Conservation (phyloP, 2,797 vertebrate species). For the Pyrocephalus nanus region DNA sequence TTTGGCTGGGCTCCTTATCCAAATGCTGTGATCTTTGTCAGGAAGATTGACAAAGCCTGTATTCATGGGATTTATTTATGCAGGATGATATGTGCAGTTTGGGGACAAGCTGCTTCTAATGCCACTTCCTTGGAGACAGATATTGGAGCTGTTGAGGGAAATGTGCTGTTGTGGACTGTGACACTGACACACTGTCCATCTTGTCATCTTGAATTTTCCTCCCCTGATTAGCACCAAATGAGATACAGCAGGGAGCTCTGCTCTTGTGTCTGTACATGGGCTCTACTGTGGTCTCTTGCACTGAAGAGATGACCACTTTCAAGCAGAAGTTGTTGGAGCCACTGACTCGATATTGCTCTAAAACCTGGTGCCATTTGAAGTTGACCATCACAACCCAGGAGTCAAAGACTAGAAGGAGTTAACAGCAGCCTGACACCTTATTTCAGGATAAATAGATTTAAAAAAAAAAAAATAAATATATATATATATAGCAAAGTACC, state of each 20-base stretch:
- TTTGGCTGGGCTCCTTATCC: conserved; percentile 30
- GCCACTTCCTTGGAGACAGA: not conserved
- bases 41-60: conserved; percentile 19
- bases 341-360: not conserved
- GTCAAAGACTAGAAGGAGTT: not conserved
- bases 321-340: not conserved
- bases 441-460: not conserved
- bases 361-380: not conserved
- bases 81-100: not conserved
- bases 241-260: not conserved
- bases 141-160: conserved; percentile 29
- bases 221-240: not conserved
- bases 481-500: not conserved
- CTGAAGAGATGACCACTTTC: not conserved
- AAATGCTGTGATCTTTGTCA: conserved; percentile 55
- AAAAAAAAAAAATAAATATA: not conserved
- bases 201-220: not conserved
- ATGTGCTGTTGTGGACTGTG: not conserved
- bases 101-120: not conserved
- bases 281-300: not conserved
- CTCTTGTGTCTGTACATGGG: not conserved
- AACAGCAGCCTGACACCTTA: not conserved
- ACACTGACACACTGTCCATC: conserved; percentile 1
- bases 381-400: not conserved
- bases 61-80: conserved; percentile 40